These are phyloP conservation scores for Neopelma chrysocephalum DNA, from an alignment of 2,797 vertebrate genomes.

Conservation along the genomic window DNA sequence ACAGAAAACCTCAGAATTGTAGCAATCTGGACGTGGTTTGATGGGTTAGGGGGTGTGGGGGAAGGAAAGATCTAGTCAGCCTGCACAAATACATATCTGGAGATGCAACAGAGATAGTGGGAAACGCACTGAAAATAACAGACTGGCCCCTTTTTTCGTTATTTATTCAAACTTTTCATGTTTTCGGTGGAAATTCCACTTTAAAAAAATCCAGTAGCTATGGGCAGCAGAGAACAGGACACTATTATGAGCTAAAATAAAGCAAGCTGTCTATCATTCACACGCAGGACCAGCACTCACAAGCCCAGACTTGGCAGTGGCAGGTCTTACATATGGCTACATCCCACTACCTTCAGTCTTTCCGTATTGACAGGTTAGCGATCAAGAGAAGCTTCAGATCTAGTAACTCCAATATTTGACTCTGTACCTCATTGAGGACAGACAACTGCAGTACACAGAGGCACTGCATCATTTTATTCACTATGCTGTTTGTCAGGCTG, in stretches of 20 bases:
- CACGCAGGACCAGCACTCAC: neutral
- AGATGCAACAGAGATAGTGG: neutral
- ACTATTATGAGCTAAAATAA: neutral
- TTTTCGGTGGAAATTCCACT: neutral
- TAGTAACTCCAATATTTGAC: neutral
- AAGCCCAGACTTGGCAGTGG: fast-evolving
- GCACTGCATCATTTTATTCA: neutral
- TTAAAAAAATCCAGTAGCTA: neutral
- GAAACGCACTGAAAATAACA: neutral
- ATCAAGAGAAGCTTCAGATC: neutral
- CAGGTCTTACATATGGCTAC: neutral
- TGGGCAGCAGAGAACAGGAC: neutral
- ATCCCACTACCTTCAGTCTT: neutral
- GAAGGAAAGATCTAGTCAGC: neutral
- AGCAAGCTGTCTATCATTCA: neutral
- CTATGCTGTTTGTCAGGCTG: neutral
- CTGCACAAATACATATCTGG: neutral
- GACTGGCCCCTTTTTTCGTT: neutral
- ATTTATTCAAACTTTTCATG: neutral
- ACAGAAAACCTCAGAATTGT: neutral
- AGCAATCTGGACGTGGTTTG: neutral
- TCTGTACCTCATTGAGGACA: neutral
- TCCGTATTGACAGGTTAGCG: neutral
- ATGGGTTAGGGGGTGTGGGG: neutral
- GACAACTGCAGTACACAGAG: neutral